Evolutionary conservation across 2,113 vertebrate species (phyloP).

Genomic region (Melospiza melodia): DNA sequence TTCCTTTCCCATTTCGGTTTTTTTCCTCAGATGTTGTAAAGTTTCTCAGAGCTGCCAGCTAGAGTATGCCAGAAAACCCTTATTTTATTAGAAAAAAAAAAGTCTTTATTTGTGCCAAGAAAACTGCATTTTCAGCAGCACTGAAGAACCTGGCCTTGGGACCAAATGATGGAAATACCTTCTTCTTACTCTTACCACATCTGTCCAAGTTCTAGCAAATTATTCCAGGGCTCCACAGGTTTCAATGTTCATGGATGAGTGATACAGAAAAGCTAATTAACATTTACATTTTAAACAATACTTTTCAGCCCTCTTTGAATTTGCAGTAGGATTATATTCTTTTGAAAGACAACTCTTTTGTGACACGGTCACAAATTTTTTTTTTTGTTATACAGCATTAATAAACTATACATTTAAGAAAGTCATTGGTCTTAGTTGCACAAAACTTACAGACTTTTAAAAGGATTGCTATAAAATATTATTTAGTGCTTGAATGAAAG

Average conservation of each 20-base stretch:
- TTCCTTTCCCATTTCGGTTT: neutral
- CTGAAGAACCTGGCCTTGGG: neutral
- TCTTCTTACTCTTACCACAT: neutral
- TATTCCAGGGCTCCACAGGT: neutral
- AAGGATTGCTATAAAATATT: neutral
- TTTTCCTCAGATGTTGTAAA: neutral
- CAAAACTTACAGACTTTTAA: neutral
- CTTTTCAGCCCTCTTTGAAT: neutral
- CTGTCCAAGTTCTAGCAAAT: neutral
- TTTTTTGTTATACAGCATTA: neutral
- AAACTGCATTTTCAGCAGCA: neutral
- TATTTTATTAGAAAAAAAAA: neutral
- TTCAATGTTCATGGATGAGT: neutral
- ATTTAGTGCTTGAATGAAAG: neutral
- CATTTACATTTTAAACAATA: neutral
- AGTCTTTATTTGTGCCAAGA: neutral
- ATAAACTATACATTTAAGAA: neutral
- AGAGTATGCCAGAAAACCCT: neutral
- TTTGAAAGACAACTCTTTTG: neutral
- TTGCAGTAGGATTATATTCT: neutral
- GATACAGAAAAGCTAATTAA: neutral
- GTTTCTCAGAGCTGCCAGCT: conserved; percentile 9
- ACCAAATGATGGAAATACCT: neutral
- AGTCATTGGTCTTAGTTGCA: neutral
- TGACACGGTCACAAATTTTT: neutral